Base-by-base conservation (phyloP, 2,113 vertebrate genomes). In the Prunella himalayana region DNA sequence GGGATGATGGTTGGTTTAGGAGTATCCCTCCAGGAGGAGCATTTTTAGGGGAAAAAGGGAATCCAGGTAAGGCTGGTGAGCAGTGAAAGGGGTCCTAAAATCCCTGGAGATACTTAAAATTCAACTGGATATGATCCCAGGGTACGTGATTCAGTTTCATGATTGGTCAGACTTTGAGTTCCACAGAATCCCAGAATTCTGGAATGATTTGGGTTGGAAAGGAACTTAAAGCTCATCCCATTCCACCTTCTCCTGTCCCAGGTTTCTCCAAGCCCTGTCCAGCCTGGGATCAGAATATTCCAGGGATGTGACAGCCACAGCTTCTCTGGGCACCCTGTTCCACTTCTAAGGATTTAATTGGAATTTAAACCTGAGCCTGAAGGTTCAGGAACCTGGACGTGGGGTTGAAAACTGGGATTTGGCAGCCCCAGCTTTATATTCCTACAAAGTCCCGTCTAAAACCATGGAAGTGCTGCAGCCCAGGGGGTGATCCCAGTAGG, bases 391-490 rank as follows among this genome's bases (percentile, higher is more conserved):
- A 5, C 61, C 49, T 14, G 41, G 25, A 30, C 3, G 13, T 31
- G 47, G 37, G 20, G 18, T 33, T 25, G 31, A 35, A 75, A 88
- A 8, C 2, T 0, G 1, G 57, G 66, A 66, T 68, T 86, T 63
- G n/a, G 13, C 23, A 65, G 23, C 10, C 24, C 15, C 17, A 12
- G 44, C 2, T 1, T 39, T 33, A 2, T 28, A 13, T n/a, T 39
- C 41, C 66, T 15, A 14, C 21, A 17, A n/a, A 47, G 75, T 15
- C 51, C 28, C 2, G 0, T 6, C 41, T 37, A 53, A 17, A n/a
- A 0, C 49, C 5, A 1, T 1, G 1, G 78, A 64, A 80, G 33
- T 5, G 59, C 23, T 0, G 0, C 57, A 69, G 53, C 44, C 39
- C 24, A 0, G 15, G 4, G 6, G 39, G 9, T 2, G 49, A 42